Evolutionary conservation across 2,797 vertebrate genomes (phyloP), one percentile per base, ranked within the genome.

Genomic region (Lycodopsis pacificus): DNA sequence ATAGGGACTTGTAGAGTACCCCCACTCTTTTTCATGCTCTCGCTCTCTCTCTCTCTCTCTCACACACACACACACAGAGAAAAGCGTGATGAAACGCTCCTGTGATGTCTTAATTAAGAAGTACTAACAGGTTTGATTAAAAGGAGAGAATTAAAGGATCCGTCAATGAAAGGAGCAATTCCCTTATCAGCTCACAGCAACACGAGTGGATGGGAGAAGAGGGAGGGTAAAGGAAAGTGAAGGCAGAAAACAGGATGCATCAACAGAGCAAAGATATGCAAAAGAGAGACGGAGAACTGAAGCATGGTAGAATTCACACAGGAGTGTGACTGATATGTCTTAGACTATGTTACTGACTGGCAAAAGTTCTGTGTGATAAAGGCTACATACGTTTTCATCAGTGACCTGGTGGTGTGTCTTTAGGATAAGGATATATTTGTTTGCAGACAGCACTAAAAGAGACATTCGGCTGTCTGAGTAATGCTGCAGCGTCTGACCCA

Each of bases 81-180:
- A 84, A 85, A 87, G 78, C 70, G 69, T 87, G 93, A 95, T 96
- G 94, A 95, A 94, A 95, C 84, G 13, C 48, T 11, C 66, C 94
- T 95, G 88, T 95, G 95, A 95, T 94, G 95, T 94, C 91, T 94
- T 95, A 95, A 96, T 96, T 95, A 96, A 95, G 91, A 93, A 91
- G 89, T 91, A 92, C 91, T 91, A 91, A 92, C 82, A 89, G 86
- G 85, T 92, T 94, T 96, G 95, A 95, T 96, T 95, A 95, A 95
- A 95, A 93, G 90, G 77, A 82, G 77, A 77, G 81, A 91, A 89
- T 92, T 90, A 94, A 95, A 94, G 92, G 89, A 86, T 90, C 84
- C 38, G 20, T 86, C 88, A 91, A 90, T 92, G 89, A 94, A 95
- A 90, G 87, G 82, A 88, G 79, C 90, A 91, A 94, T 93, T 94